Base-by-base conservation (phyloP, 1,140 invertebrate genomes). In the Drosophila simulans region DNA sequence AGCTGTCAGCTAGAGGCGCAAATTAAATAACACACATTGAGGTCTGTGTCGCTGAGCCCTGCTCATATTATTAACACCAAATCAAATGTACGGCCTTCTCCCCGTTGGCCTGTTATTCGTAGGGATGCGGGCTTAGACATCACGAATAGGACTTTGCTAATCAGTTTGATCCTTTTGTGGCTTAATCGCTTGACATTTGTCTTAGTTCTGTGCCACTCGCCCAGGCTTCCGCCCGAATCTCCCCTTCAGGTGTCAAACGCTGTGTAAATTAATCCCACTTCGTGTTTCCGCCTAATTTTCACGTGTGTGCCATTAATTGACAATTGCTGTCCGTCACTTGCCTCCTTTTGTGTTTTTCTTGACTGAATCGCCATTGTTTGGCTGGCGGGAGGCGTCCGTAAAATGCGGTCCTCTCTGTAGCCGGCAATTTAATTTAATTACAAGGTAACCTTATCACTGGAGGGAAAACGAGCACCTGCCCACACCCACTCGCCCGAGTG, bases 181-280 rank as follows among this genome's bases (percentile, higher is more conserved):
- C 80, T 80, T 88, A 88, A 88, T 88, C 84, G 84, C 64, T 83
- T 88, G 84, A 88, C 84, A 80, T 89, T 89, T 80, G 84, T 88
- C 80, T 88, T 88, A 80, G 84, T 80, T 74, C 58, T 27, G 46
- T n/a, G 68, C 35, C 54, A 12, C 37, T 42, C 51, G 60, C 51
- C 64, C 49, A 17, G 12, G n/a, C 42, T 15, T 8, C 15, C 59
- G 11, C 8, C 3, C 31, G 13, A 13, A 20, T 10, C 17, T 34
- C 25, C 25, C 27, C 27, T 31, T 10, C 62, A 69, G 39, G 77
- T 77, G 83, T 86, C 80, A 84, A 83, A 68, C 71, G 65, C 65
- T 54, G 56, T 72, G 72, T 63, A 77, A 66, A 84, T 80, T 88
- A 86, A 88, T 83, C 83, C 81, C 80, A 59, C 77, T 76, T 79